Base-by-base conservation (phyloP, 2,888 invertebrate genomes). In the Julus scanicus region DNA sequence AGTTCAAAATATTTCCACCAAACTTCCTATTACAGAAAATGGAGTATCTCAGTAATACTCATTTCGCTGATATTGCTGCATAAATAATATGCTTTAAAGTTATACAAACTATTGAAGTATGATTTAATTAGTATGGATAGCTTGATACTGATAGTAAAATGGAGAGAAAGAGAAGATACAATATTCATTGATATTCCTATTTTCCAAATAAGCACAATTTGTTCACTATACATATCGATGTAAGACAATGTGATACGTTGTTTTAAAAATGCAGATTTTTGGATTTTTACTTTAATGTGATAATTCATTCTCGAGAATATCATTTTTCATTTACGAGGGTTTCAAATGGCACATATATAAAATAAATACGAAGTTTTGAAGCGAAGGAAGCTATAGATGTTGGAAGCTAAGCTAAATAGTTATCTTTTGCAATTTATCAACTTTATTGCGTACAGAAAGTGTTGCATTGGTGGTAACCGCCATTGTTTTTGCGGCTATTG, bases 211-310 rank as follows among this genome's bases (percentile, higher is more conserved):
- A 6, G 20, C 71, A 4, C 29, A 29, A 29, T 80, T 37, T 29
- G 20, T 80, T 80, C 37, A 37, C 37, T 11, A 29, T 9, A 37
- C 29, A 80, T 29, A 80, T 80, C 37, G 80, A 80, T 37, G 71
- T 9, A 29, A 5, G 9, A 6, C 71, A 71, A 71, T 13, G 37
- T 29, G 37, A 80, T 37, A 37, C 37, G 80, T 11, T 8, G n/a
- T n/a, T 63, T 63, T 63, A 63, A 63, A 20, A 63, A 63, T 80
- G 71, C 71, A 20, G 29, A 71, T n/a, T 71, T 71, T 63, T n/a
- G 71, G 71, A 71, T 71, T 71, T 11, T 9, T 71, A 29, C 71
- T 29, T 29, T 71, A 29, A 71, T 71, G 29, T 71, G 63, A 20
- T 80, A 80, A 80, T 80, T 37, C 80, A 80, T 80, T 80, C 13